Evolutionary conservation across 2,113 vertebrate genomes (phyloP).

Genomic region (Microcebus jonahi): DNA sequence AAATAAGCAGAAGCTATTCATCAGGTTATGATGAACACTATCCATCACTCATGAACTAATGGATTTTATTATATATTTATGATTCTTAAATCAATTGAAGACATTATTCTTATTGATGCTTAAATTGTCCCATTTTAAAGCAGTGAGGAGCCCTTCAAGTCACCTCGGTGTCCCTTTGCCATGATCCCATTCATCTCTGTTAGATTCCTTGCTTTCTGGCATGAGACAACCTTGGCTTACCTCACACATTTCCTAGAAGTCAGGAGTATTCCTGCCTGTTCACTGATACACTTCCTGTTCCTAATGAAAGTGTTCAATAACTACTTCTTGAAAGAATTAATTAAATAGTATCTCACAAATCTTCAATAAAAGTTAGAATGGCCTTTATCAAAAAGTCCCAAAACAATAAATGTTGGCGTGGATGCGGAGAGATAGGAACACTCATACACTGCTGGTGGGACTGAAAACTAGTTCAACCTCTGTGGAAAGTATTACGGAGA

Average conservation of each 20-base stretch:
- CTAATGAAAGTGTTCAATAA: background rate
- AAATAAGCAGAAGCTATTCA: background rate
- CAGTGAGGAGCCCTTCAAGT: background rate
- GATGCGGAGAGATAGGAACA: too few species aligned
- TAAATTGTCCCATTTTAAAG: background rate
- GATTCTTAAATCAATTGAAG: background rate
- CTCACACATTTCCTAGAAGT: background rate
- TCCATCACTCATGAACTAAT: background rate
- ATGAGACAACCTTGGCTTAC: background rate
- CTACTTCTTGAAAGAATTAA: background rate
- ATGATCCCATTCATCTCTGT: background rate
- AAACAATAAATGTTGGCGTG: too few species aligned
- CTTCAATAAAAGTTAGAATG: background rate
- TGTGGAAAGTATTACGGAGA: too few species aligned
- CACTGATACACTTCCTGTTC: background rate
- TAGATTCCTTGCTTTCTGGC: background rate
- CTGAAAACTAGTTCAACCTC: too few species aligned
- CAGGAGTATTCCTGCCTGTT: background rate
- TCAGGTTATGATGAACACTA: background rate
- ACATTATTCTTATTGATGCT: background rate
- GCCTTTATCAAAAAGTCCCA: too few species aligned
- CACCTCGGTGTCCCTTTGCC: background rate
- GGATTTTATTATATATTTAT: background rate
- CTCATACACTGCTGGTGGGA: too few species aligned
- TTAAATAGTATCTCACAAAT: background rate